Evolutionary conservation across 92 coral and sea anemone species (phyloP), one percentile per base, ranked within the genome.

Genomic region (Heliopora coerulea): DNA sequence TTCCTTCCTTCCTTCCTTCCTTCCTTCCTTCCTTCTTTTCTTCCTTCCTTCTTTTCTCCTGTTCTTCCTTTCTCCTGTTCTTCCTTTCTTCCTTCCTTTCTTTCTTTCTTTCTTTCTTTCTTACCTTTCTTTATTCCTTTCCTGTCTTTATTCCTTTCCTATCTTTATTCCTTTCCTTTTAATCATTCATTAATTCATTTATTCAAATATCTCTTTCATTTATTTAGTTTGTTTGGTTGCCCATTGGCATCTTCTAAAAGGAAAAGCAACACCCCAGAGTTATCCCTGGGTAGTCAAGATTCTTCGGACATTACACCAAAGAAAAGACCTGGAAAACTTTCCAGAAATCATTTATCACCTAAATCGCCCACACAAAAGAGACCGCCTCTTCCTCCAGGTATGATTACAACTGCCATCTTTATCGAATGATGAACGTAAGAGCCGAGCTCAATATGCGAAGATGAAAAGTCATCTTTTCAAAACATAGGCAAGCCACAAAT

Each of bases 321-420:
- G 83, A 85, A 91, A 78, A 80, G 96, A 56, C 89, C 96, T 17
- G 97, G 97, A 1, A 82, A 96, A 62, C 90, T 91, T 81, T 60
- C 49, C 77, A 54, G 42, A 83, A 92, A 50, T 82, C 97, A 4
- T 82, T 88, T 64, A 13, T 89, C 97, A 27, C 90, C 97, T 0
- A 85, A 91, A 34, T 83, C 88, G 34, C 90, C 97, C 28, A 96
- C 91, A 6, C 86, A 87, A 69, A 92, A 92, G 63, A 91, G 88
- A 56, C 96, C 86, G 18, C 97, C 85, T 34, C 83, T 91, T 15
- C 97, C 97, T 3, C 96, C 96, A 59, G 96, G 96, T 89, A 1
- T 10, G 87, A 15, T 37, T 27, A 41, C n/a, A n/a, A n/a, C n/a
- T n/a, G n/a, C n/a, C n/a, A n/a, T n/a, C n/a, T n/a, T n/a, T n/a